Conservation (phyloP, 2,113 vertebrate species). For the Enhydra lutris region DNA sequence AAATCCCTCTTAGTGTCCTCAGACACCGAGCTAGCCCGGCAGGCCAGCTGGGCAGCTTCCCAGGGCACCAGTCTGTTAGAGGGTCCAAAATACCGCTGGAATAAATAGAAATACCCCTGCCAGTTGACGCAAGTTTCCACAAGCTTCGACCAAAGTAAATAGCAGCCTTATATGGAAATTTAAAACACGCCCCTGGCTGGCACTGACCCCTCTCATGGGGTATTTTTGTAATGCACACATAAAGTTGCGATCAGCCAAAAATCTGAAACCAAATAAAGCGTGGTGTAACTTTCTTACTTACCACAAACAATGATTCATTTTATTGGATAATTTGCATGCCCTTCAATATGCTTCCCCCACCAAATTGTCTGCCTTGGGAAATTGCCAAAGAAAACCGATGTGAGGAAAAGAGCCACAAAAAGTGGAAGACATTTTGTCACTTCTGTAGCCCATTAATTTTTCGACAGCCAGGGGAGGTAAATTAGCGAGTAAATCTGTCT, state of each 20-base stretch:
- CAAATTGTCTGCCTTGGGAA: constrained; percentile 43
- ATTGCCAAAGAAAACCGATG: constrained; percentile 20
- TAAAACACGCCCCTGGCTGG: constrained; percentile 42
- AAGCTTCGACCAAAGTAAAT: constrained; percentile 70
- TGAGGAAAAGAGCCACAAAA: constrained; percentile 23
- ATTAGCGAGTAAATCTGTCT: constrained; percentile 37
- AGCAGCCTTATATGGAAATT: constrained; percentile 66
- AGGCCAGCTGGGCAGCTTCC: constrained; percentile 11
- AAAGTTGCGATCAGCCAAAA: constrained; percentile 50
- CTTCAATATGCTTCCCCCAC: background rate
- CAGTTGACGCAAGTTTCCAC: constrained; percentile 71
- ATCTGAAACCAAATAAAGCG: constrained; percentile 61
- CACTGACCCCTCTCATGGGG: constrained; percentile 32
- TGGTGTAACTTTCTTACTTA: background rate
- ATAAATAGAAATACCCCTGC: constrained; percentile 71
- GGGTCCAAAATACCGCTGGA: constrained; percentile 68
- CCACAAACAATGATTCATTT: constrained; percentile 42
- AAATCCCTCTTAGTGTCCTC: constrained; percentile 16
- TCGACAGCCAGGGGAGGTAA: constrained; percentile 12
- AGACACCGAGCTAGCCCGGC: constrained; percentile 19
- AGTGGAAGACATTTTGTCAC: background rate
- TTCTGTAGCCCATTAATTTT: constrained; percentile 44
- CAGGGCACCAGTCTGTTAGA: constrained; percentile 38
- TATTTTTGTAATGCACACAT: constrained; percentile 47
- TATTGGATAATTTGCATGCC: constrained; percentile 39